Base-by-base conservation (phyloP, 2,113 vertebrate genomes). In the Oreochromis tanganicae region DNA sequence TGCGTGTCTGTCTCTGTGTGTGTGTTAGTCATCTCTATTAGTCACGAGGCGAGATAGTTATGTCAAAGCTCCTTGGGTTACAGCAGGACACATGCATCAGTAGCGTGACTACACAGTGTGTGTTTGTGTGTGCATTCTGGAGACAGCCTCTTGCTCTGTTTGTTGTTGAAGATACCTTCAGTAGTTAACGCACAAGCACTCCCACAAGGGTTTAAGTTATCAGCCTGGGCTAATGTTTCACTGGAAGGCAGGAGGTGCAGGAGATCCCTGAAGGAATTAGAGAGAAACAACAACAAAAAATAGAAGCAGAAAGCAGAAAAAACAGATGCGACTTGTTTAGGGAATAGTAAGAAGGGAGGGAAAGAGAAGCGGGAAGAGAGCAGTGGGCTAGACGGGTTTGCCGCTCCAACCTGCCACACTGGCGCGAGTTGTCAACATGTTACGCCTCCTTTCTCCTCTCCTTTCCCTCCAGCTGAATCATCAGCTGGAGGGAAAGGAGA, bases 191-290 rank as follows among this genome's bases (percentile, higher is more conserved):
- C 84, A 83, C 82, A 87, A 12, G 6, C 86, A 87, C 88, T 66
- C 87, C 83, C 82, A 88, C 52, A 61, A 79, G 89, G 83, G 92
- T 95, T 93, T 93, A 83, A 91, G 89, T 86, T 94, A 92, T 91
- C 85, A 80, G 93, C 84, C 38, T n/a, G 87, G 87, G 95, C 92
- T 96, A 96, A 96, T 95, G 92, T 96, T 96, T 96, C 95, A 94
- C 93, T 29, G 75, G 38, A 84, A 88, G 85, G 90, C 19, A 48
- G 92, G 59, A 87, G 85, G 66, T 83, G 84, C 14, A 32, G 81
- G 41, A 84, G 84, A 63, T 89, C 91, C 89, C 91, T 71, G 4
- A 54, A 90, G 93, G 90, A 87, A 46, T 32, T 85, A 21, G 21
- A 19, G 5, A 27, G 17, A 57, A 54, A 59, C 8, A 59, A 68